phyloP scores from a whole-genome alignment of 37 sponge, comb jelly and placozoan genomes.

The Mnemiopsis leidyi region DNA sequence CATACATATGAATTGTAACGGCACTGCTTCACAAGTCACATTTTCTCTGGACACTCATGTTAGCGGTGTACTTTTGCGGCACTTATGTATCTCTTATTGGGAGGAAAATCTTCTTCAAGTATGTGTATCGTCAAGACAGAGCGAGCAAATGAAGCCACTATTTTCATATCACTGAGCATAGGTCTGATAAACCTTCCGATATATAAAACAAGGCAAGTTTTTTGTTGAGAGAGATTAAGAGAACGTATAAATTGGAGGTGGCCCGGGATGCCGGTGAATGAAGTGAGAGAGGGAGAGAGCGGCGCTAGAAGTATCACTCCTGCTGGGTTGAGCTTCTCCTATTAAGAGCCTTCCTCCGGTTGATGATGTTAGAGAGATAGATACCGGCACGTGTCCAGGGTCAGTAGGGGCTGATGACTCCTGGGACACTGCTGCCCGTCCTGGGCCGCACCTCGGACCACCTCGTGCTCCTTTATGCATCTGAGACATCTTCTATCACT shows the following conservation, averaged over 20 bases:
- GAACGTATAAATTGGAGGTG: neutral
- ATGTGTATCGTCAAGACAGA: no score
- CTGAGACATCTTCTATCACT: neutral
- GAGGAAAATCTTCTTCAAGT: no score
- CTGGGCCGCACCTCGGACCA: neutral
- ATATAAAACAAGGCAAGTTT: constrained; percentile 50
- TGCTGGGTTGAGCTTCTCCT: no score
- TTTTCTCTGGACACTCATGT: neutral
- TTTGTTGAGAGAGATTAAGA: constrained; percentile 42
- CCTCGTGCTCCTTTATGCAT: neutral
- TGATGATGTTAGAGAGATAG: no score
- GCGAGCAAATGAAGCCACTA: neutral
- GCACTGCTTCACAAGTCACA: neutral
- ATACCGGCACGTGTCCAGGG: neutral
- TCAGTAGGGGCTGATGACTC: neutral
- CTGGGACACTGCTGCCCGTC: neutral
- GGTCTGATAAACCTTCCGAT: constrained; percentile 19
- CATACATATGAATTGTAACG: neutral
- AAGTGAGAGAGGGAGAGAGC: neutral
- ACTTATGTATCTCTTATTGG: neutral
- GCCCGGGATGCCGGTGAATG: neutral
- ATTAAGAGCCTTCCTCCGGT: no score
- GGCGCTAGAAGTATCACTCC: no score
- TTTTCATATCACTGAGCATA: neutral
- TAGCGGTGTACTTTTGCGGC: neutral